phyloP scores from a whole-genome alignment of 2,797 vertebrate genomes.

The Urophycis tenuis region DNA sequence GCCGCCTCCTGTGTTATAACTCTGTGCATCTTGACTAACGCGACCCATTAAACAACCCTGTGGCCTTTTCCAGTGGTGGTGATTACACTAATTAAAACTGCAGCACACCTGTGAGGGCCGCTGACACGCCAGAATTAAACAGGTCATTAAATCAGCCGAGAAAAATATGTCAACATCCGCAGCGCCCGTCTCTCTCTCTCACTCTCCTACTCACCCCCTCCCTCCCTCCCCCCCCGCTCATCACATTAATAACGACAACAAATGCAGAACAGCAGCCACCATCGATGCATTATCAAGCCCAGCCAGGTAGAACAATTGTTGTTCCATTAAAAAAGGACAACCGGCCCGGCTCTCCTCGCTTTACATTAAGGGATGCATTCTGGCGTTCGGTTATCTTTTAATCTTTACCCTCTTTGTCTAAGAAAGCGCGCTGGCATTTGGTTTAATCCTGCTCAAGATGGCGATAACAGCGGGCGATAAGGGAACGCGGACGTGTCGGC shows the following conservation, averaged over 20 bases:
- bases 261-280: constrained; percentile 6
- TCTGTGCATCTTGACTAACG: constrained; percentile 76
- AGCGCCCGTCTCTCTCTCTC: constrained; percentile 45
- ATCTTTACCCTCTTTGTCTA: constrained; percentile 56
- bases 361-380: neutral
- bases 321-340: neutral
- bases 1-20: constrained; percentile 69
- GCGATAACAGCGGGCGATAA: constrained; percentile 56
- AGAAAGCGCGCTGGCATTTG: constrained; percentile 39
- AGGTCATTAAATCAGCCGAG: constrained; percentile 68
- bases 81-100: constrained; percentile 76
- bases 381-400: constrained; percentile 19
- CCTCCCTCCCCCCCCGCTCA: constrained; percentile 25
- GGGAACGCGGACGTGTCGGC: constrained; percentile 49
- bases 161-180: constrained; percentile 64
- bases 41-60: constrained; percentile 68
- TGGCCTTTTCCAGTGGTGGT: constrained; percentile 67
- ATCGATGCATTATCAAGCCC: neutral
- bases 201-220: neutral
- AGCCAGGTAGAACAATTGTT: neutral
- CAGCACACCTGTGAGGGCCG: constrained; percentile 67
- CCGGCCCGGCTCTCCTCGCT: neutral
- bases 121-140: constrained; percentile 64
- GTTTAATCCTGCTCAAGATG: constrained; percentile 56
- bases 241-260: constrained; percentile 30